Conservation (phyloP, 2,888 invertebrate genomes). For the Halocaridina rubra region DNA sequence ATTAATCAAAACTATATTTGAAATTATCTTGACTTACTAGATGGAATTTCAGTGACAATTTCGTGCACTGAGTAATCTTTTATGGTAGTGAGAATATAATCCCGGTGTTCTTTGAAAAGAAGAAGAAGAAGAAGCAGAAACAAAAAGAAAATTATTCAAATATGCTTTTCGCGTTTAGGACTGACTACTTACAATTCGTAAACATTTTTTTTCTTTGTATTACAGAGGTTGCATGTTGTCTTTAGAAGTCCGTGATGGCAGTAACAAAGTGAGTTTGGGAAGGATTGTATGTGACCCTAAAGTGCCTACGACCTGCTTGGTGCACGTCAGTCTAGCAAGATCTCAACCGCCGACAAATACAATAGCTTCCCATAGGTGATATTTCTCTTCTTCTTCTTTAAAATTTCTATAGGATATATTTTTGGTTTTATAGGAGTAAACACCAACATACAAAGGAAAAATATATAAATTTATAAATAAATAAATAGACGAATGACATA, state of each 20-base stretch:
- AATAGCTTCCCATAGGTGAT: constrained; percentile 22
- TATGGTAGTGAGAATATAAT: too few relatives aligned
- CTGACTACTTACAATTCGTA: too few relatives aligned
- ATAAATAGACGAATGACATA: too few relatives aligned
- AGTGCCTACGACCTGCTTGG: neutral
- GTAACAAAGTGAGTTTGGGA: neutral
- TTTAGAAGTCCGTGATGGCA: constrained; percentile 20
- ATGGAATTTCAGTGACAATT: too few relatives aligned
- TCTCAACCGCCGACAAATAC: neutral
- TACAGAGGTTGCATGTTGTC: constrained; percentile 21
- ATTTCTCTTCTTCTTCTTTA: neutral
- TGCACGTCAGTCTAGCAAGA: constrained; percentile 17
- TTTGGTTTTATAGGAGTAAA: too few relatives aligned
- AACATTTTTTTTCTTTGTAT: too few relatives aligned
- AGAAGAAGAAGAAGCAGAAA: neutral
- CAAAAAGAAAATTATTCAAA: neutral
- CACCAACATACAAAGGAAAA: too few relatives aligned
- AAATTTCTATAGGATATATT: neutral
- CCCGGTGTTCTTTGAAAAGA: neutral
- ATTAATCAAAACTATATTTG: too few relatives aligned
- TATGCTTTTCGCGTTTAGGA: too few relatives aligned
- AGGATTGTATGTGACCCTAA: constrained; percentile 36
- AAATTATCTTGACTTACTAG: too few relatives aligned
- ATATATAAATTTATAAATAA: too few relatives aligned
- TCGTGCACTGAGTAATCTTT: too few relatives aligned